These are phyloP conservation scores for Theropithecus gelada DNA, from an alignment of 2,113 vertebrate species.

Conservation along the genomic window DNA sequence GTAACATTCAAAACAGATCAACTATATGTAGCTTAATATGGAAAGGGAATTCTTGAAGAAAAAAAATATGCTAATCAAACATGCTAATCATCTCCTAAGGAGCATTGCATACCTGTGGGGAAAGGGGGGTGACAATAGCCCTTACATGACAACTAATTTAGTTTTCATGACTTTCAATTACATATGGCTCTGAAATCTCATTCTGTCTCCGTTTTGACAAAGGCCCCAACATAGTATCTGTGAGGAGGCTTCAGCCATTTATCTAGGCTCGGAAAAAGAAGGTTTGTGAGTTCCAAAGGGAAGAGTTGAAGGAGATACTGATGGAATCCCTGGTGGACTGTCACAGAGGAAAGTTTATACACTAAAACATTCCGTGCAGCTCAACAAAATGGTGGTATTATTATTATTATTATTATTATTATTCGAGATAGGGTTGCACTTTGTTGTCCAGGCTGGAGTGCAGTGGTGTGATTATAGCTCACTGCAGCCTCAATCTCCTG, in stretches of 20 bases:
- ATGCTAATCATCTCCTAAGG: neutral
- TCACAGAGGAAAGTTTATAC: neutral
- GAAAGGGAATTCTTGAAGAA: neutral
- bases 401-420: no score
- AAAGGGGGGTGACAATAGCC: neutral
- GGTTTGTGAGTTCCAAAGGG: neutral
- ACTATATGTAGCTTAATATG: neutral
- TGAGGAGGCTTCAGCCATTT: constrained; percentile 52
- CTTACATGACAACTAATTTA: constrained; percentile 60
- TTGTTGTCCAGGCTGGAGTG: no score
- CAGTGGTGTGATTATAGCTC: no score
- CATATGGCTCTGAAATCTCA: constrained; percentile 57
- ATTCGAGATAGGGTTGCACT: no score
- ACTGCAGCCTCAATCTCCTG: no score
- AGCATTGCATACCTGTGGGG: neutral
- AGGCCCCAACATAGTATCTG: neutral
- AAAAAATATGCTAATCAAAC: neutral
- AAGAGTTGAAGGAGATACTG: neutral
- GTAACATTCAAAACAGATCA: neutral
- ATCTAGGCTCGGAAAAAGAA: constrained; percentile 37
- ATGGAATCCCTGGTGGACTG: neutral
- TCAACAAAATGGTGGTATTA: neutral
- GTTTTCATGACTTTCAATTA: constrained; percentile 48
- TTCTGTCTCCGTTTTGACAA: constrained; percentile 57
- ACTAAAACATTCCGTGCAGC: neutral